Base-by-base conservation (phyloP, 2,113 vertebrate species). In the Crotalus helleri region DNA sequence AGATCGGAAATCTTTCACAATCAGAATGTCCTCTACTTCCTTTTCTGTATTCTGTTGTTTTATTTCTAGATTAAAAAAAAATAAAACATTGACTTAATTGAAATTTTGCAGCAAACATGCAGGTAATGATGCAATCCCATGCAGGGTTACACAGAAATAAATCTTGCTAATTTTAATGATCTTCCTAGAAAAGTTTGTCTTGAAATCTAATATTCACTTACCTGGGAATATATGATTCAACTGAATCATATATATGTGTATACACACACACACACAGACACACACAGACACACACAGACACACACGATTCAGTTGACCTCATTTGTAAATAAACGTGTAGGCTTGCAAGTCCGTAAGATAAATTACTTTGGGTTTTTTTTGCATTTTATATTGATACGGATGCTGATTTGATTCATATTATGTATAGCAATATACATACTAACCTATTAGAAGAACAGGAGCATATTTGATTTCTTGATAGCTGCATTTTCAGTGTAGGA, bases 1-100 rank as follows among this genome's bases (percentile, higher is more conserved):
- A 74, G 90, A 89, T 13, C 2, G 96, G 95, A 90, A n/a, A 8
- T 8, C 29, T 94, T 94, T 90, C 94, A 53, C 7, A 57, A 85
- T 55, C 58, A 89, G 58, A 92, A 54, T 44, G 93, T 74, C 51
- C 69, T 15, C 39, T 87, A 29, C 88, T 94, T n/a, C 57, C 93
- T 92, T 95, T 96, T 93, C 64, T 58, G 88, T 93, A 88, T 49
- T 95, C 96, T 13, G 46, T 91, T 23, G 92, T 95, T 94, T 94
- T 92, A 46, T 95, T 97, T 96, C 97, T 98, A 91, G 85, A 19
- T 89, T 81, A 54, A 86, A 94, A 89, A 93, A 64, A 39, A 81
- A 95, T 94, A 95, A 3, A 95, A 85, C 21, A 91, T 3, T 69
- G 5, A 15, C 24, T 39, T 88, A 95, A 95, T 9, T 24, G 12